Evolutionary conservation across 2,797 vertebrate genomes (phyloP), one percentile per base, ranked within the genome.

Genomic region (Gallirallus australis): DNA sequence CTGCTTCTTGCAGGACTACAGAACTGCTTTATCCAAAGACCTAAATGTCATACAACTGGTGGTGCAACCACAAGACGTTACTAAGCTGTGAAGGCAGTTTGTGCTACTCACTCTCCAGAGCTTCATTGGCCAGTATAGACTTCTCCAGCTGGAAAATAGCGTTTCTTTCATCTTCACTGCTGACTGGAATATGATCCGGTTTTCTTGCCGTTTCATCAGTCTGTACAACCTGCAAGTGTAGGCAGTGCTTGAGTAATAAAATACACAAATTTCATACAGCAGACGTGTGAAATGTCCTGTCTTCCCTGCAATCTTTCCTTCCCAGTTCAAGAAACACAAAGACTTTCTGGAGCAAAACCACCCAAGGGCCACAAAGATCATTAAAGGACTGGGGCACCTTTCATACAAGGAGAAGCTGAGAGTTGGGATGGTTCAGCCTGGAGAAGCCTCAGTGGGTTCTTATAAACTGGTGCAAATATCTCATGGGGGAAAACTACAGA

Each of bases 121-220:
- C 98, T 86, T 97, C 94, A 54, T 98, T 98, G 57, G 98, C 95
- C 35, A 97, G 94, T 57, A 99, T 98, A 63, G 98, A 98, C 42
- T 98, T 98, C 94, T 99, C 98, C 86, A 99, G 97, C 60, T 99
- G 99, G 60, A 97, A 90, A 94, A 99, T 97, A 84, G 99, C 99
- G 86, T 99, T 99, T 86, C 99, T 98, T 97, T 99, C 99, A 95
- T 99, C 99, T 95, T 99, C 99, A 73, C 98, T 99, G 98, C 99
- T 99, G 69, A 99, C 96, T 4, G 98, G 98, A 97, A 98, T 97
- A 45, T 99, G 98, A 90, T 99, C 99, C 7, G 99, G 99, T 96
- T 99, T 99, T 97, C 98, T 99, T n/a, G 98, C 99, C 2, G 97
- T 97, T 97, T 99, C 99, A 91, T 99, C 99, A 2, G 99, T 99